These are phyloP conservation scores for Phrynocephalus forsythii DNA, from an alignment of 2,797 vertebrate genomes.

Conservation along the genomic window DNA sequence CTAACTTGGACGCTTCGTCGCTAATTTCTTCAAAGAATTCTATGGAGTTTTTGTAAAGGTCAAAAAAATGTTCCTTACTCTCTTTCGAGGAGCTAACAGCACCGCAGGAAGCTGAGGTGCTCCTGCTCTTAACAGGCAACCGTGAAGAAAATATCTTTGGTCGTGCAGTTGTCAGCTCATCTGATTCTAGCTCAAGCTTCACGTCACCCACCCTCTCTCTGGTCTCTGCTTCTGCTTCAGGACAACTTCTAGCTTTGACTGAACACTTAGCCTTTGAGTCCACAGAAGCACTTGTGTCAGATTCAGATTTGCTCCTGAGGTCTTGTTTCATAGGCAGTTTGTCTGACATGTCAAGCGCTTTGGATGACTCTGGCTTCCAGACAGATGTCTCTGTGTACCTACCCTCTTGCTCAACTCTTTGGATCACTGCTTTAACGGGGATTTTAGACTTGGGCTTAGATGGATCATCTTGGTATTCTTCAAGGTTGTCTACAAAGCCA, in stretches of 20 bases:
- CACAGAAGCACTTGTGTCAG: conserved; percentile 83
- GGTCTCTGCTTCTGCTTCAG: conserved; percentile 82
- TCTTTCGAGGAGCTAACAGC: conserved; percentile 80
- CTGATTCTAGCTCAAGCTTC: conserved; percentile 75
- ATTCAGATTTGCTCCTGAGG: conserved; percentile 90
- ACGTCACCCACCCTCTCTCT: conserved; percentile 75
- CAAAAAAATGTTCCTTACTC: conserved; percentile 85
- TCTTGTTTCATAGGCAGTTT: conserved; percentile 82
- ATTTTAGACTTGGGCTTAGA: conserved; percentile 91
- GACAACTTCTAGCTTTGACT: conserved; percentile 87
- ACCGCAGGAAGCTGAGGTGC: conserved; percentile 73
- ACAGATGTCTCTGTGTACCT: conserved; percentile 64
- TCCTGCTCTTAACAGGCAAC: conserved; percentile 90
- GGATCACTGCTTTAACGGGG: conserved; percentile 84
- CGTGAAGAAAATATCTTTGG: conserved; percentile 89
- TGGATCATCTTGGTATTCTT: conserved; percentile 78
- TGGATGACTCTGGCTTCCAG: conserved; percentile 73
- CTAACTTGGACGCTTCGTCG: conserved; percentile 95
- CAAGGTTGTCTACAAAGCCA: conserved; percentile 66
- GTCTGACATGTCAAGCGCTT: conserved; percentile 74
- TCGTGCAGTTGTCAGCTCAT: conserved; percentile 79
- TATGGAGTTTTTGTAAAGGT: conserved; percentile 87
- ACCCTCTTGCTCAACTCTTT: conserved; percentile 75
- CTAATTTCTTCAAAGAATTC: conserved; percentile 97
- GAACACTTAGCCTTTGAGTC: conserved; percentile 83